Evolutionary conservation across 2,113 vertebrate genomes (phyloP).

Genomic region (Oenanthe oenanthe): DNA sequence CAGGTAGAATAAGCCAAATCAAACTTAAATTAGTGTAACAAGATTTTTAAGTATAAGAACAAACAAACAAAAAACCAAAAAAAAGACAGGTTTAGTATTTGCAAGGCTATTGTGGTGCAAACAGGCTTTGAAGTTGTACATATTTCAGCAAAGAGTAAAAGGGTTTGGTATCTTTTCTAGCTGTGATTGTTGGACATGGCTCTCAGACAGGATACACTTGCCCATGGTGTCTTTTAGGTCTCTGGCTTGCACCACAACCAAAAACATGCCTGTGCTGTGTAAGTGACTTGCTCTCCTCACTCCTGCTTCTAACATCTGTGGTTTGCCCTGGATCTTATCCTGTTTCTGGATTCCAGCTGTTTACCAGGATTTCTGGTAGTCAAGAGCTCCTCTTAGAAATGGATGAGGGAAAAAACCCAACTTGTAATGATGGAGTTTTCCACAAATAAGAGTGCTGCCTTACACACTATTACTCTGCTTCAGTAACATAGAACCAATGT

Average conservation of each 20-base stretch:
- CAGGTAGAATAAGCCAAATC: not conserved
- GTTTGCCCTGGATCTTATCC: not conserved
- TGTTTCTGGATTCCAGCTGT: not conserved
- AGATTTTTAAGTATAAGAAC: not conserved
- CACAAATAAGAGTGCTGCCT: not conserved
- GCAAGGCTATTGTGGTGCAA: not conserved
- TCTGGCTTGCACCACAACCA: not conserved
- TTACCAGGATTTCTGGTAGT: not conserved
- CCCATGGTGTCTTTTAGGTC: not conserved
- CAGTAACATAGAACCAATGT: not conserved
- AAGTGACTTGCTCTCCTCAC: not conserved
- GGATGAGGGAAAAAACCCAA: not conserved
- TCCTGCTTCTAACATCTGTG: not conserved
- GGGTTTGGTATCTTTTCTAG: not conserved
- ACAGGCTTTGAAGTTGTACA: not conserved
- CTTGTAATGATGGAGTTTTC: not conserved
- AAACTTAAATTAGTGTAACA: not conserved
- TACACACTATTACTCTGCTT: not conserved
- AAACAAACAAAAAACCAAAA: not conserved
- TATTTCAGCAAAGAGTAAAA: not conserved
- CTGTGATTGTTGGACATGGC: not conserved
- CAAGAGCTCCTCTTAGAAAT: not conserved
- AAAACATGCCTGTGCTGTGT: fast-evolving
- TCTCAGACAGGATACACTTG: not conserved
- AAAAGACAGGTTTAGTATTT: not conserved